Evolutionary conservation across 2,888 invertebrate species (phyloP).

Genomic region (Phyllotreta cruciferae): DNA sequence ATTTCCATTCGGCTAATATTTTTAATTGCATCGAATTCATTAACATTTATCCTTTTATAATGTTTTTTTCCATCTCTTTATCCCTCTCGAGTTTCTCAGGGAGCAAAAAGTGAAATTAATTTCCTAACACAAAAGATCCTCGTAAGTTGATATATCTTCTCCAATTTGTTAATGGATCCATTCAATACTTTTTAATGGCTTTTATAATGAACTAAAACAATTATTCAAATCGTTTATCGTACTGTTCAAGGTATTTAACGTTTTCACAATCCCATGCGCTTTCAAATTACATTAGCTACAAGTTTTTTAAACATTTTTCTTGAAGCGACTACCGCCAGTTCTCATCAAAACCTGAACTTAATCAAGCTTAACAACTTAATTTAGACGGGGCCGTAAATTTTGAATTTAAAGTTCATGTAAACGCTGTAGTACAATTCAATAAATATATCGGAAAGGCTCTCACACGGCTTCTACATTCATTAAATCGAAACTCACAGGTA

Average conservation of each 20-base stretch:
- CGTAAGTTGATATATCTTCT: slow-evolving; percentile 22
- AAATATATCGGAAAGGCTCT: slow-evolving; percentile 41
- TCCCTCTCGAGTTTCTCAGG: slow-evolving; percentile 15
- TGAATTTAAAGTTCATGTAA: slow-evolving; percentile 51
- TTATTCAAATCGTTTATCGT: not conserved
- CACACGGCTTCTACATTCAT: slow-evolving; percentile 31
- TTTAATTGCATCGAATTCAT: slow-evolving; percentile 47
- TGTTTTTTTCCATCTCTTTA: slow-evolving; percentile 32
- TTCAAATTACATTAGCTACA: too few species aligned
- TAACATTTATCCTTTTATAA: slow-evolving; percentile 30
- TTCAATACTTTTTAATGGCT: slow-evolving; percentile 21
- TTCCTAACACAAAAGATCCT: slow-evolving; percentile 27
- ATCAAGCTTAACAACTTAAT: slow-evolving; percentile 54
- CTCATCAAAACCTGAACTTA: slow-evolving; percentile 38
- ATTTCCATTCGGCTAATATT: slow-evolving; percentile 44
- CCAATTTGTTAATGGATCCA: slow-evolving; percentile 28
- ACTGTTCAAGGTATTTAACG: too few species aligned
- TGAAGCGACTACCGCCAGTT: slow-evolving; percentile 18
- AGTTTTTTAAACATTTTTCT: slow-evolving; percentile 6
- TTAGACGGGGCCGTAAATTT: slow-evolving; percentile 50
- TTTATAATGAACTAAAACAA: slow-evolving; percentile 1
- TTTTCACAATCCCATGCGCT: too few species aligned
- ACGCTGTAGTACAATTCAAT: slow-evolving; percentile 50
- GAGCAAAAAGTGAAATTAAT: slow-evolving; percentile 29
- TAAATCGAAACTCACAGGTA: slow-evolving; percentile 27